Evolutionary conservation across 2,797 vertebrate genomes (phyloP), one percentile per base, ranked within the genome.

Genomic region (Falco novaeseelandiae): DNA sequence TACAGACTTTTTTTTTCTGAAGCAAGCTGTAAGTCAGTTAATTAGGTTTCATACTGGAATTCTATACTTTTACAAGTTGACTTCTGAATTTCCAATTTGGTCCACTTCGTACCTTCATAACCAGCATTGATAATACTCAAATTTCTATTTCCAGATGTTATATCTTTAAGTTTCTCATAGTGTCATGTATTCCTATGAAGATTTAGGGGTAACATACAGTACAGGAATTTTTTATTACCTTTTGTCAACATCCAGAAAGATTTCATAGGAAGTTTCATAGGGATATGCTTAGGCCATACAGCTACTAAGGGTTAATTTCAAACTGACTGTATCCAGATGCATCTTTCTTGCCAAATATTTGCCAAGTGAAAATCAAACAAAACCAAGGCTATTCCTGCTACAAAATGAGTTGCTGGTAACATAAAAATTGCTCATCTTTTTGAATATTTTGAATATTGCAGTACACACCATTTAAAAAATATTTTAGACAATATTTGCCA

Each of bases 301-400:
- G 48, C 38, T 62, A 38, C 0, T 2, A 79, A 76, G 6, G 3
- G 19, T 5, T 38, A 65, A 65, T 76, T 94, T 72, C 32, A 65
- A 70, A 72, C 10, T 18, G 7, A 80, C 69, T 79, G 3, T n/a
- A 67, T 67, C 30, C n/a, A 89, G 19, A 78, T 14, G 5, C 11
- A 30, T 51, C 46, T 83, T 91, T 78, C 32, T 74, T 86, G 69
- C 20, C 54, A 94, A 95, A 81, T 34, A 65, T 71, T 87, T 86
- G 20, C 32, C 76, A 90, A 89, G 61, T n/a, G 26, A 83, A 92
- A 91, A 83, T 79, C 22, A 85, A 96, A 62, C 22, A 82, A 84
- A 90, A 83, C 0, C 22, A 82, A 55, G 27, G 9, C 18, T 52
- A 4, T 59, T 92, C 38, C 77, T 70, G 44, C 20, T 59, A 49